Evolutionary conservation across 2,113 vertebrate species (phyloP), one percentile per base, ranked within the genome.

Genomic region (Neotragus moschatus): DNA sequence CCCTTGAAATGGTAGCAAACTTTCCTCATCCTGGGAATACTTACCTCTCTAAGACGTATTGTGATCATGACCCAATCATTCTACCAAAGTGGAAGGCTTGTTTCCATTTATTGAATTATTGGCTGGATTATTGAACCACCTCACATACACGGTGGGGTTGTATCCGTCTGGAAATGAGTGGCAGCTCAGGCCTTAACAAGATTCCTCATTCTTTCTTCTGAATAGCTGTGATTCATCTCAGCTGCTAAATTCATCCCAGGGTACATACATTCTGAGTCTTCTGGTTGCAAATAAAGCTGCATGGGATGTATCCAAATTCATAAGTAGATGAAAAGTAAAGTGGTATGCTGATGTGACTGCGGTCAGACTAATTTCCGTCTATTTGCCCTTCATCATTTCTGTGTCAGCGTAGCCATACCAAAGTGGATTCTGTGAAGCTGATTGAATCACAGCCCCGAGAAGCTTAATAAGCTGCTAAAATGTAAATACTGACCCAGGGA

Each of bases 401-500:
- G 45, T 97, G 97, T 94, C 90, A 94, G n/a, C 0, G 0, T 95
- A 82, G 88, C 91, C 82, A 85, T 56, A 95, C 82, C 82, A 90
- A 95, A 95, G 66, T 96, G 95, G 87, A 88, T 95, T 98, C 95
- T 60, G 92, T 88, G 58, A 85, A 89, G 88, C 85, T 92, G 94
- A 98, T 66, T 96, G 90, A 97, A 97, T 96, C 92, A 63, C 47
- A 51, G 39, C 61, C 88, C 90, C 94, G 88, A 91, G 70, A 94
- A 94, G 95, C 95, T 91, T 97, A 98, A 97, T 96, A 97, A 96
- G 96, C 88, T 89, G 77, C 81, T 91, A 47, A 95, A 98, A 98
- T 98, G 85, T 97, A 97, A 97, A 96, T 96, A 95, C 95, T 97
- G 97, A 98, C 96, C 95, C 95, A 61, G 85, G 58, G 92, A 95